Evolutionary conservation across 1,140 invertebrate genomes (phyloP).

Genomic region (Bombus pascuorum): DNA sequence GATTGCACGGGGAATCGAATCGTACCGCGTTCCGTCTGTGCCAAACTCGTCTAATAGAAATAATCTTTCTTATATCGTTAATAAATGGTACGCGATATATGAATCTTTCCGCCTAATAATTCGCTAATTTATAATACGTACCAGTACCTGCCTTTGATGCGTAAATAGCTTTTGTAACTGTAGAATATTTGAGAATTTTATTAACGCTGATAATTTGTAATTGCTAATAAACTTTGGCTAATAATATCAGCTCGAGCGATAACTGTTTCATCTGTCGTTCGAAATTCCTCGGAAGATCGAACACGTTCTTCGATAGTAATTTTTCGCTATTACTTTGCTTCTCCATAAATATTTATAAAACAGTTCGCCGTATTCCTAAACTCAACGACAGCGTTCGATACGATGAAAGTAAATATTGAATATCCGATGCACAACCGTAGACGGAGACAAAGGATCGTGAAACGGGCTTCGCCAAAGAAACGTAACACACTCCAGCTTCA

Average conservation of each 20-base stretch:
- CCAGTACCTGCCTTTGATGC: no score
- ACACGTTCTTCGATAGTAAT: not conserved
- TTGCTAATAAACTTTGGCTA: not conserved
- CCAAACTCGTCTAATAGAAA: no score
- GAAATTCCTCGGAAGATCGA: not conserved
- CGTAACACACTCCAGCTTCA: not conserved
- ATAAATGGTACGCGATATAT: no score
- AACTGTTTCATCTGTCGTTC: not conserved
- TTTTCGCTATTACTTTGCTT: not conserved
- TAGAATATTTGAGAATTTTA: no score
- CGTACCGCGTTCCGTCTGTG: no score
- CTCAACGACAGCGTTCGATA: not conserved
- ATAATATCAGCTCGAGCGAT: not conserved
- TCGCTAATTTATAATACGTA: no score
- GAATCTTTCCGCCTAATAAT: no score
- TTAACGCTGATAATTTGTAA: not conserved
- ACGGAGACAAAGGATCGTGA: conserved; percentile 14
- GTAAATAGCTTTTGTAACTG: no score
- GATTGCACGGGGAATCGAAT: no score
- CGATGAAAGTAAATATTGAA: not conserved
- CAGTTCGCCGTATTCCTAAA: not conserved
- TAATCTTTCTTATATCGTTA: no score
- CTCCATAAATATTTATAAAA: not conserved
- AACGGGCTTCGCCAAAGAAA: conserved; percentile 27
- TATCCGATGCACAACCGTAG: not conserved